These are phyloP conservation scores for Frankliniella fusca DNA, from an alignment of 2,888 invertebrate genomes.

Conservation along the genomic window DNA sequence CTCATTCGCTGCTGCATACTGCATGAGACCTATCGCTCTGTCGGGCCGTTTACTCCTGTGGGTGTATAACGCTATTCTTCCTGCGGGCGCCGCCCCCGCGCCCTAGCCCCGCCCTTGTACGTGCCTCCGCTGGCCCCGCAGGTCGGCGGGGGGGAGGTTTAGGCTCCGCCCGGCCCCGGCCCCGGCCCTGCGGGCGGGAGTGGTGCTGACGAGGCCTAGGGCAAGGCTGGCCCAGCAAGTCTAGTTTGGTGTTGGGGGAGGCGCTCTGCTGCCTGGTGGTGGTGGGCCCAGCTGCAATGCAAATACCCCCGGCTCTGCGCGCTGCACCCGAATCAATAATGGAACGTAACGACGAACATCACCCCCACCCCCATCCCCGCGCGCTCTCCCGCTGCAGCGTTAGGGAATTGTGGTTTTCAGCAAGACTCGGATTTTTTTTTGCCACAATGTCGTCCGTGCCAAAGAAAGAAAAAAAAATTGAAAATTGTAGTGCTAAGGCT, in stretches of 20 bases:
- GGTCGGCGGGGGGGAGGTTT: background rate
- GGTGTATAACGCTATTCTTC: too few species aligned
- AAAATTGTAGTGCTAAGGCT: background rate
- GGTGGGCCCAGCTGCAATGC: slow-evolving; percentile 13
- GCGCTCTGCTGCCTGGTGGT: background rate
- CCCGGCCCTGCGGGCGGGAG: background rate
- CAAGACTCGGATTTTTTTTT: background rate
- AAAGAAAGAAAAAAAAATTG: background rate
- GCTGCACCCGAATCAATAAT: slow-evolving; percentile 24
- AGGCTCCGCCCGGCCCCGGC: background rate
- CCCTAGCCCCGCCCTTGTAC: too few species aligned
- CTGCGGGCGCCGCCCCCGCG: too few species aligned
- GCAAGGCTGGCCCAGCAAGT: background rate
- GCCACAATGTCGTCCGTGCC: background rate
- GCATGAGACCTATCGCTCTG: too few species aligned
- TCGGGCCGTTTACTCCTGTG: too few species aligned
- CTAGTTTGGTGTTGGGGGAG: background rate
- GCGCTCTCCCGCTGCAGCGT: background rate
- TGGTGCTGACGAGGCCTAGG: slow-evolving; percentile 7
- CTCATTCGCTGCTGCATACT: too few species aligned
- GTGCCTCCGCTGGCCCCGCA: background rate
- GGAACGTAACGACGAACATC: background rate
- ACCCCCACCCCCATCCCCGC: too few species aligned
- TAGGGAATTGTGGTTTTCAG: background rate
- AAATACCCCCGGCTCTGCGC: background rate